These are phyloP conservation scores for Drosophila yooni DNA, from an alignment of 2,888 invertebrate species.

Conservation along the genomic window DNA sequence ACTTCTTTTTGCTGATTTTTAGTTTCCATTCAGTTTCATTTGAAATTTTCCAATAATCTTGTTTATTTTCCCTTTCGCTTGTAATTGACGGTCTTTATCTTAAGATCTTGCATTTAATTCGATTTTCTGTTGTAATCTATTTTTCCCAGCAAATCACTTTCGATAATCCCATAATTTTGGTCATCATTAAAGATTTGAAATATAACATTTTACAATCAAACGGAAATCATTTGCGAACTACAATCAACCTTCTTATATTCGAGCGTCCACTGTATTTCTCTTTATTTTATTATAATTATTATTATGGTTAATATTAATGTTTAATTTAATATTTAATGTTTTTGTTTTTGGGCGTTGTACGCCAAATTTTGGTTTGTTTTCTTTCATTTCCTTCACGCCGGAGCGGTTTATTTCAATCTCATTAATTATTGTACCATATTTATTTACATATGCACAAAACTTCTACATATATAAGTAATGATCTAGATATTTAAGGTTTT, in stretches of 20 bases:
- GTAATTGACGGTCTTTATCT: no score
- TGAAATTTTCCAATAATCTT: neutral
- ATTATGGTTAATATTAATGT: neutral
- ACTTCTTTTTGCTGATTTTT: neutral
- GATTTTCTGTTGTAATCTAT: neutral
- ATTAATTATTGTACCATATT: neutral
- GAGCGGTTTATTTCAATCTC: neutral
- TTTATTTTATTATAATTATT: neutral
- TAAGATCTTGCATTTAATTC: neutral
- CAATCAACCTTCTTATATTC: no score
- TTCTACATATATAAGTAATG: neutral
- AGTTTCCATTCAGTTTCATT: neutral
- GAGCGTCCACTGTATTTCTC: neutral
- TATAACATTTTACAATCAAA: neutral
- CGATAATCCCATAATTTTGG: neutral
- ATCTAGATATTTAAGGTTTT: slow-evolving; percentile 9
- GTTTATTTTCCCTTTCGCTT: neutral
- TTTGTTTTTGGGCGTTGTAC: slow-evolving; percentile 20
- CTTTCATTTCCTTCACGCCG: slow-evolving; percentile 23
- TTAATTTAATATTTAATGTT: neutral
- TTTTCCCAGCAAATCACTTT: neutral
- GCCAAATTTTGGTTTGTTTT: slow-evolving; percentile 4
- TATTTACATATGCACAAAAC: neutral
- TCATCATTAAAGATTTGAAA: neutral
- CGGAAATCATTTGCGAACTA: neutral